Percentiles rank a stretch among this genome's conserved stretches.
These are phyloP conservation scores for Cyphomyrus plagiostoma DNA, from an alignment of 2,113 vertebrate species.

Conservation along the genomic window DNA sequence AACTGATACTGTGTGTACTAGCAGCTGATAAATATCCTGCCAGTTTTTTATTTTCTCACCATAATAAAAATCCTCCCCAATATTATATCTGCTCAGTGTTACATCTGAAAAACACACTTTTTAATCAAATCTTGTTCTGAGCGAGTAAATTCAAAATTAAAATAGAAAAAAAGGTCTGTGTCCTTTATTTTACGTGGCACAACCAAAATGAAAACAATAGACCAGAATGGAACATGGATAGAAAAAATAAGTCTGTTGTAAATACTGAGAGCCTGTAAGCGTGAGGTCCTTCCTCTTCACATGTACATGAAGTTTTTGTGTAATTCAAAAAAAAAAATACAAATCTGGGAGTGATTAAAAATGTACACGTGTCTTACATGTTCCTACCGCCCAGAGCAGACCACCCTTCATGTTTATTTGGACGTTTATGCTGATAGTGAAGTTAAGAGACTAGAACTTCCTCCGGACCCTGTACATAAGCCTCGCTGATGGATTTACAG, in stretches of 20 bases:
- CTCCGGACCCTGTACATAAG: neutral
- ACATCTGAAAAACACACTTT: neutral
- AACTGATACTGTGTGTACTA: neutral
- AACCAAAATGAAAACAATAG: neutral
- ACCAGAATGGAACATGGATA: neutral
- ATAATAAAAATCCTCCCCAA: neutral
- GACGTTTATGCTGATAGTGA: neutral
- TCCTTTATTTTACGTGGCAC: neutral
- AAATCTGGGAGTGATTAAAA: constrained; percentile 19
- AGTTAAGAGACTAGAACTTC: neutral
- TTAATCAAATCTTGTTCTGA: neutral
- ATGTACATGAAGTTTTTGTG: neutral
- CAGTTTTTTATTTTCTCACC: neutral
- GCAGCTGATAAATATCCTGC: neutral
- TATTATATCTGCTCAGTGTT: neutral
- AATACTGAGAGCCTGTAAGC: neutral
- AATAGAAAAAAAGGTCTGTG: neutral
- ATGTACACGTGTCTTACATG: constrained; percentile 15
- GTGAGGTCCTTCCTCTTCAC: neutral
- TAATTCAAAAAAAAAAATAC: neutral
- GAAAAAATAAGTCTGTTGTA: neutral
- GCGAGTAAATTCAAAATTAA: neutral
- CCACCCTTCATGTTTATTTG: constrained; percentile 21
- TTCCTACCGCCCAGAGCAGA: neutral
- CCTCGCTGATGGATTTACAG: neutral